Conservation (phyloP, 2,113 vertebrate genomes). For the Bambusicola thoracicus region DNA sequence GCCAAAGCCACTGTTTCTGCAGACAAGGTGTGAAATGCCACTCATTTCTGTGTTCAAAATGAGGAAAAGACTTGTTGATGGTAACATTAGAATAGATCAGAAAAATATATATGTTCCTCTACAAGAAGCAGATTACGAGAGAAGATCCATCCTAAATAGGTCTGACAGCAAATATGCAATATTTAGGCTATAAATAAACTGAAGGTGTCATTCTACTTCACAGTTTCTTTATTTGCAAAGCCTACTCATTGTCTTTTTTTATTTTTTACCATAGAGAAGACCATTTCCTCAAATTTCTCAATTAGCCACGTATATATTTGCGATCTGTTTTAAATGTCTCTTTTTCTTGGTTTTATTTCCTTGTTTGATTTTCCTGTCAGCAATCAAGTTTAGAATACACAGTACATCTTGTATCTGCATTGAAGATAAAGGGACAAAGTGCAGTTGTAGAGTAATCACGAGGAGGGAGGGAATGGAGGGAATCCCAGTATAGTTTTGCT, state of each 20-base stretch:
- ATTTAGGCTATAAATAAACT: conserved; percentile 42
- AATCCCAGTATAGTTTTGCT: not conserved
- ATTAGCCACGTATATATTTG: conserved; percentile 11
- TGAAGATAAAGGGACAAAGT: not conserved
- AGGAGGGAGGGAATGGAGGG: not conserved
- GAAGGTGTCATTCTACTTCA: conserved; percentile 6
- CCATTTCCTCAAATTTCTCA: conserved; percentile 23
- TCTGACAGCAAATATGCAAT: not conserved
- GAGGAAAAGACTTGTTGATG: not conserved
- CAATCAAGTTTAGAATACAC: not conserved
- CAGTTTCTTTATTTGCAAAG: conserved; percentile 4
- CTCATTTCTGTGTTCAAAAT: not conserved
- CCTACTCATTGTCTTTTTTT: not conserved
- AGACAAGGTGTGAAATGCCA: not conserved
- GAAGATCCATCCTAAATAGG: not conserved
- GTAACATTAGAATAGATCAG: not conserved
- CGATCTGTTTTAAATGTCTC: not conserved
- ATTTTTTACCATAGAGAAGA: not conserved
- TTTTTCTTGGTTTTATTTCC: not conserved
- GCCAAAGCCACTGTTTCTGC: not conserved
- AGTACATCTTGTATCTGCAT: not conserved
- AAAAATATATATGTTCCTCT: not conserved
- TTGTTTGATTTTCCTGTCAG: not conserved
- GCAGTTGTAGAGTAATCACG: not conserved
- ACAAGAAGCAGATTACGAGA: not conserved